phyloP scores from a whole-genome alignment of 2,888 invertebrate genomes.

The Seira sanloemensis region DNA sequence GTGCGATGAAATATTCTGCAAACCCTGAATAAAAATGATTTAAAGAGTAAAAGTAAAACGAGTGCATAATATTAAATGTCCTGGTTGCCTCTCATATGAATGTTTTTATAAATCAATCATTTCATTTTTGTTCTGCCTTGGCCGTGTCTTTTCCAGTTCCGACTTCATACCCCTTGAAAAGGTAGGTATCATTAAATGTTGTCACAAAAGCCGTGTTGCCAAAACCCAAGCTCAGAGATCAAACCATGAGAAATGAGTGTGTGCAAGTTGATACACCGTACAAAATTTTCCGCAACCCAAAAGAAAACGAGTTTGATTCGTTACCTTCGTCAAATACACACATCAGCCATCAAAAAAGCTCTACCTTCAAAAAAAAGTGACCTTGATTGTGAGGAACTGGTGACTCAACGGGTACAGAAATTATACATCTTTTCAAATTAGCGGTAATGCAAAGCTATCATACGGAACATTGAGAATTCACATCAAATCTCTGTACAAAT shows the following conservation, averaged over 20 bases:
- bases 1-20: too few species aligned
- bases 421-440: slow-evolving; percentile 54
- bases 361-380: slow-evolving; percentile 41
- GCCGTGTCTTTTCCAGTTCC: too few species aligned
- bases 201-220: background rate
- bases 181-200: background rate
- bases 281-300: too few species aligned
- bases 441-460: slow-evolving; percentile 5
- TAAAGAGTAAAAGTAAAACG: too few species aligned
- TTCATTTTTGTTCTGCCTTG: too few species aligned
- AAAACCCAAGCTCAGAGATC: background rate
- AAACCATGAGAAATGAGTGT: background rate
- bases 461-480: slow-evolving; percentile 3
- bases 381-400: slow-evolving; percentile 56
- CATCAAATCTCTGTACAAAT: background rate
- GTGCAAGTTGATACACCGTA: too few species aligned
- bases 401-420: slow-evolving; percentile 48
- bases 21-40: too few species aligned
- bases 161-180: too few species aligned
- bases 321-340: background rate
- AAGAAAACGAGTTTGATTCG: slow-evolving; percentile 59
- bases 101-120: too few species aligned
- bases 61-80: too few species aligned
- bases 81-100: too few species aligned
- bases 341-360: background rate